Percentiles rank a stretch among this genome's conserved stretches.
These are phyloP conservation scores for Dyspetes luteomarginatus DNA, from an alignment of 2,888 invertebrate species.

Conservation along the genomic window DNA sequence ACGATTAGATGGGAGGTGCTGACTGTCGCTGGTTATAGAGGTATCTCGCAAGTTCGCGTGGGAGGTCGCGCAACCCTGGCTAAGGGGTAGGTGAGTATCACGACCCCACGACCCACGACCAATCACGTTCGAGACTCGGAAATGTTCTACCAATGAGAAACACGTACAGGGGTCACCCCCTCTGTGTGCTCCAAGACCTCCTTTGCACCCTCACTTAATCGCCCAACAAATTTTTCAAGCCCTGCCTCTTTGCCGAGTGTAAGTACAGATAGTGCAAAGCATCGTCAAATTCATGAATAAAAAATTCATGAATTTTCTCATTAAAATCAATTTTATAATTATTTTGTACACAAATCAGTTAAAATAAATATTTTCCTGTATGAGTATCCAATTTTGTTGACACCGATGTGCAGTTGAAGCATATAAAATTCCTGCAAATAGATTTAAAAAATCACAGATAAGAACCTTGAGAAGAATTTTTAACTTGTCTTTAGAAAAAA, in stretches of 20 bases:
- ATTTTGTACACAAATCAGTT: too few relatives aligned
- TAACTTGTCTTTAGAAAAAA: too few relatives aligned
- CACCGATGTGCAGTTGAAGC: too few relatives aligned
- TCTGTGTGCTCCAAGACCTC: slow-evolving; percentile 69
- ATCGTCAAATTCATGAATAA: too few relatives aligned
- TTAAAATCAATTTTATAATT: too few relatives aligned
- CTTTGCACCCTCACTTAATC: slow-evolving; percentile 52
- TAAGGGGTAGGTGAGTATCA: slow-evolving; percentile 78
- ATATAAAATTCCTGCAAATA: too few relatives aligned
- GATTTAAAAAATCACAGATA: too few relatives aligned
- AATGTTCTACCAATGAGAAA: slow-evolving; percentile 79
- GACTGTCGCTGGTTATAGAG: slow-evolving; percentile 59
- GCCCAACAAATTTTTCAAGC: slow-evolving; percentile 35
- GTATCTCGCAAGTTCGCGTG: slow-evolving; percentile 79
- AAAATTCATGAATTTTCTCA: too few relatives aligned
- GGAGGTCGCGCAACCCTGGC: slow-evolving; percentile 77
- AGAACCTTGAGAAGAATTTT: too few relatives aligned
- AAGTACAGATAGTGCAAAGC: neutral
- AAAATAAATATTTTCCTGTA: too few relatives aligned
- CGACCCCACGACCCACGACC: slow-evolving; percentile 81
- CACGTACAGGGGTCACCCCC: slow-evolving; percentile 73
- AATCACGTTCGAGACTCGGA: slow-evolving; percentile 77
- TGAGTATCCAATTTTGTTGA: too few relatives aligned
- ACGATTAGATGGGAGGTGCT: slow-evolving; percentile 45
- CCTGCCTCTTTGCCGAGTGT: slow-evolving; percentile 5